These are phyloP conservation scores for Carposina sasakii DNA, from an alignment of 1,140 invertebrate species.

Conservation along the genomic window DNA sequence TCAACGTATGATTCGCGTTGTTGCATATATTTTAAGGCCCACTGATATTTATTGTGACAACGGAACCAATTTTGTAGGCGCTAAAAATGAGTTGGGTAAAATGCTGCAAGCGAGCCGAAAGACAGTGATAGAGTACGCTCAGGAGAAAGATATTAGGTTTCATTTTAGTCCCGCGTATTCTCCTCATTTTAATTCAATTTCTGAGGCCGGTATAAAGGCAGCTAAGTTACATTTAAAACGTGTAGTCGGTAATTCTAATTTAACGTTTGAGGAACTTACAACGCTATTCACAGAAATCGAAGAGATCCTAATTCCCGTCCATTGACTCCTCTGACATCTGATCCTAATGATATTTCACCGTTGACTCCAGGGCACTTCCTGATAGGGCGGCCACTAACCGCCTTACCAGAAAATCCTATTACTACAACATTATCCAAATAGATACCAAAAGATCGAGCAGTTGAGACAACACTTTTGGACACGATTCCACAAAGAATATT, in stretches of 20 bases:
- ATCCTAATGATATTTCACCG: constrained; percentile 26
- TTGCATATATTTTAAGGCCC: neutral
- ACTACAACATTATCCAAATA: neutral
- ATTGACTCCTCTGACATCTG: constrained; percentile 15
- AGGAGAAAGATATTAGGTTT: too few relatives aligned
- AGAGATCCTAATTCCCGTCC: constrained; percentile 24
- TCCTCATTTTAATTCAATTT: neutral
- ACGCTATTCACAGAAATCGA: neutral
- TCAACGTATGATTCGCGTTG: neutral
- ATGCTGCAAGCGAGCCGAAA: too few relatives aligned
- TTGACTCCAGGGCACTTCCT: constrained; percentile 50
- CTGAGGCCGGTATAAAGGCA: neutral
- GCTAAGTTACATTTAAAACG: constrained; percentile 1
- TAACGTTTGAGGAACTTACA: neutral
- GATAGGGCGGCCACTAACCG: constrained; percentile 34
- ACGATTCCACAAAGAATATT: constrained; percentile 28
- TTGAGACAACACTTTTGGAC: constrained; percentile 30
- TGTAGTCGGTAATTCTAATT: too few relatives aligned
- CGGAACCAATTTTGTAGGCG: neutral
- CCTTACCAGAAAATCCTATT: constrained; percentile 16
- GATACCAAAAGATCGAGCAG: constrained; percentile 8
- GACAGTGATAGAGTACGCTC: too few relatives aligned
- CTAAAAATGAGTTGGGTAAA: too few relatives aligned
- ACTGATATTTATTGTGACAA: neutral
- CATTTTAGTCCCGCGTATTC: constrained; percentile 1